Base-by-base conservation (phyloP, 2,113 vertebrate species). In the Empidonax alnorum region DNA sequence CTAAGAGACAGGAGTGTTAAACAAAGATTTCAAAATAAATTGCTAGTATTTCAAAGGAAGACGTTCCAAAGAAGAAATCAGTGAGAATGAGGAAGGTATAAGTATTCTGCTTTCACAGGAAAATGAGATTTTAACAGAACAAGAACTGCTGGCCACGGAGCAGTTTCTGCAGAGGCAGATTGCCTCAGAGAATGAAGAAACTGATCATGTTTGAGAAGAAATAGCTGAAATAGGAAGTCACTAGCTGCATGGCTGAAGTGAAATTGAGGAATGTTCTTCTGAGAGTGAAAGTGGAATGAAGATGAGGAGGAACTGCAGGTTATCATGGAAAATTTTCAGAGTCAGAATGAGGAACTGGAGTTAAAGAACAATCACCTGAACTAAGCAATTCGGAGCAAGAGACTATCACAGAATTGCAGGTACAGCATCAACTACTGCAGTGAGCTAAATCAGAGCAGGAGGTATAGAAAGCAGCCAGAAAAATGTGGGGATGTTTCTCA, bases 11-110 rank as follows among this genome's bases (percentile, higher is more conserved):
- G 99, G 99, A 99, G 89, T 99, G 99, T 93, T 99, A 99, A 97
- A 99, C 98, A 90, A 99, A 99, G 96, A 99, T 99, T 80, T 99
- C 99, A 15, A 99, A 99, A 96, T 99, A 99, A 97, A 99, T 99
- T 35, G 99, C 99, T 55, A 99, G 99, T 90, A 98, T 99, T 91
- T 99, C 99, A 14, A 99, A 99, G 96, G 99, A 99, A 95, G 99
- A 99, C 12, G 98, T 99, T 99, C 99, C 90, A 99, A 99, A 97
- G 99, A 99, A 97, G 99, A 99, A 97, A 99, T 99, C 99, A 99
- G 98, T 18, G 99, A 99, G 95, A 99, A 99, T 6, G 99, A 99
- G 88, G 99, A 99, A 94, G 99, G 99, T 82, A 98, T 99, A 86
- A 99, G 99, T 96, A 99, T 99, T 95, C 98, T 99, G 10, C 98